A percentile compares a stretch with the other conserved stretches of the same genome.
These are phyloP conservation scores for Epinephelus awoara DNA, from an alignment of 2,797 vertebrate genomes.

Conservation along the genomic window DNA sequence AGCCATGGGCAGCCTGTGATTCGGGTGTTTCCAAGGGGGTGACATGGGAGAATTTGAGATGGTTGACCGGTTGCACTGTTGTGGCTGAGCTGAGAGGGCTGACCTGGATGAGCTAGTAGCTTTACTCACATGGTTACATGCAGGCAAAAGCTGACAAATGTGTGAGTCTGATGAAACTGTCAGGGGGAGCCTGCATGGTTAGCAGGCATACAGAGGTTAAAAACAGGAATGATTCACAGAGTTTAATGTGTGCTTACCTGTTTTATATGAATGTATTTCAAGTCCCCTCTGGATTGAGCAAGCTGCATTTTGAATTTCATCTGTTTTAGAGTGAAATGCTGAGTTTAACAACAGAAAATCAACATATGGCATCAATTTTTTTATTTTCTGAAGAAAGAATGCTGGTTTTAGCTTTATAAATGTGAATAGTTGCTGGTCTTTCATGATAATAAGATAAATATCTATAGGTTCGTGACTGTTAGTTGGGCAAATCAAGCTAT, in stretches of 20 bases:
- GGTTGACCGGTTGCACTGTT: constrained; percentile 54
- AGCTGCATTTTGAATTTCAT: background rate
- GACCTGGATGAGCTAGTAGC: constrained; percentile 57
- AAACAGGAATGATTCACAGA: background rate
- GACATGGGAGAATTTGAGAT: constrained; percentile 55
- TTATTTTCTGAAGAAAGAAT: background rate
- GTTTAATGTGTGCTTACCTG: background rate
- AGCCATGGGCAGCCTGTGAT: constrained; percentile 44
- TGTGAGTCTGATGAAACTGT: constrained; percentile 3
- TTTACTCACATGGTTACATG: constrained; percentile 24
- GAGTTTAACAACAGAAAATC: background rate
- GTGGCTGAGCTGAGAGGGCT: constrained; percentile 45
- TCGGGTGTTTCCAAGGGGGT: constrained; percentile 20
- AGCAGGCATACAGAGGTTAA: no score
- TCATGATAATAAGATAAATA: no score
- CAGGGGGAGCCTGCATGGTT: background rate
- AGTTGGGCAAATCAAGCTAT: no score
- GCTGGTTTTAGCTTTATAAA: no score
- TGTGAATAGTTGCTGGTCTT: no score
- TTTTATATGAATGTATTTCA: background rate
- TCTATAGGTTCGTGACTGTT: no score
- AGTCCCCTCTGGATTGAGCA: background rate
- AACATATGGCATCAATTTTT: background rate
- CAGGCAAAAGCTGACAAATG: constrained; percentile 13
- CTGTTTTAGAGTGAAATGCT: background rate